Percentiles rank a stretch among this genome's conserved stretches.
phyloP scores from a whole-genome alignment of 1,140 invertebrate genomes.

The Achatina immaculata region DNA sequence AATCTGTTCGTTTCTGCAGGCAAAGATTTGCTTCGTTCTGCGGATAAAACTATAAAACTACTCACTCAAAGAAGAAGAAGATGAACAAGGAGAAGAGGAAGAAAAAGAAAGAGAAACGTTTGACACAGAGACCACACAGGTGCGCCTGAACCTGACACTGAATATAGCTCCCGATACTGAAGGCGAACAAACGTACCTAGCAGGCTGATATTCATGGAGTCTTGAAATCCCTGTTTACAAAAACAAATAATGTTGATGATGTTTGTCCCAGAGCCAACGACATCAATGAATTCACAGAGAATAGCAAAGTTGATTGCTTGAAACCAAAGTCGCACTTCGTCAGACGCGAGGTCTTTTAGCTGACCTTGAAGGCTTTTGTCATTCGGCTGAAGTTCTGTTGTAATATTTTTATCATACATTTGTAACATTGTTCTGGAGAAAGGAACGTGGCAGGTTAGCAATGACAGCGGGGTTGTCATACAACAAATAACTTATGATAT shows the following conservation, averaged over 20 bases:
- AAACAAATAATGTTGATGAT: slow-evolving; percentile 12
- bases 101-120: no score
- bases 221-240: slow-evolving; percentile 12
- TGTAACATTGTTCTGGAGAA: neutral
- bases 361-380: neutral
- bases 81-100: no score
- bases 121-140: no score
- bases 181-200: slow-evolving; percentile 14
- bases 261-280: slow-evolving; percentile 4
- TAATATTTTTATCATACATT: neutral
- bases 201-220: slow-evolving; percentile 17
- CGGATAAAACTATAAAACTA: no score
- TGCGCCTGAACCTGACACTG: no score
- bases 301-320: slow-evolving; percentile 29
- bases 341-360: neutral
- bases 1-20: no score
- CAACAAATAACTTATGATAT: no score
- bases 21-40: no score
- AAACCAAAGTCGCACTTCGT: slow-evolving; percentile 5
- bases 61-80: no score
- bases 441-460: no score
- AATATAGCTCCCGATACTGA: no score
- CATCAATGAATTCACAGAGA: slow-evolving; percentile 21
- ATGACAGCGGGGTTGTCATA: no score
- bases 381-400: neutral